Evolutionary conservation across 2,113 vertebrate species (phyloP), one percentile per base, ranked within the genome.

Genomic region (Phoenicopterus ruber): DNA sequence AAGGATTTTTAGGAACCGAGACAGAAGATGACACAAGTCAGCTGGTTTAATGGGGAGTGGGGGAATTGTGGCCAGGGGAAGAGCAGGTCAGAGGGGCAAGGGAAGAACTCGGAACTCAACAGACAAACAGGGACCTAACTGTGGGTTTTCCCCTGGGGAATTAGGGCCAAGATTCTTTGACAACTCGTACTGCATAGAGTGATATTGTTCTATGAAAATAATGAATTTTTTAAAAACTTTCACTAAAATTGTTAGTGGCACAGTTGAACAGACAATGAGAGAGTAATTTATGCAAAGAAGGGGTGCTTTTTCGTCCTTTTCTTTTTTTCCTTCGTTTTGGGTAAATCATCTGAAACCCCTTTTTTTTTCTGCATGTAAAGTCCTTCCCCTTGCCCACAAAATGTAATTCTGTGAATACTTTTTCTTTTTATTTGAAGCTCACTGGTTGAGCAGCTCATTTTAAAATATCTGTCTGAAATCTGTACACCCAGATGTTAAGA

Each of bases 21-120:
- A 38, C 29, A 85, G 13, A 40, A 47, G 17, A 28, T 3, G 20
- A 21, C 7, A 34, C 25, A 42, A 67, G 17, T 42, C 66, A 89
- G 66, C 29, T 58, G n/a, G 21, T 52, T 44, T 58, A 58, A 59
- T 6, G 20, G 9, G 15, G 16, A 3, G 6, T 16, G 22, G 5
- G 13, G 14, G 54, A 72, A 36, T 36, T 31, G 52, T 44, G 16
- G 34, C 22, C 49, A 59, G 49, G 26, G n/a, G 24, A 94, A 67
- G 18, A 59, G 25, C 54, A 62, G 66, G n/a, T 52, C 74, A 63
- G 62, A 65, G 13, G 11, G 11, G 7, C 42, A 73, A 49, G 44
- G 12, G 5, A 61, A 9, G 25, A 69, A 61, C 34, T 26, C 8
- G 0, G 8, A 79, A 19, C 17, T 29, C 9, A 55, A 20, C 0